Conservation (phyloP, 2,113 vertebrate genomes). For the Hucho hucho region DNA sequence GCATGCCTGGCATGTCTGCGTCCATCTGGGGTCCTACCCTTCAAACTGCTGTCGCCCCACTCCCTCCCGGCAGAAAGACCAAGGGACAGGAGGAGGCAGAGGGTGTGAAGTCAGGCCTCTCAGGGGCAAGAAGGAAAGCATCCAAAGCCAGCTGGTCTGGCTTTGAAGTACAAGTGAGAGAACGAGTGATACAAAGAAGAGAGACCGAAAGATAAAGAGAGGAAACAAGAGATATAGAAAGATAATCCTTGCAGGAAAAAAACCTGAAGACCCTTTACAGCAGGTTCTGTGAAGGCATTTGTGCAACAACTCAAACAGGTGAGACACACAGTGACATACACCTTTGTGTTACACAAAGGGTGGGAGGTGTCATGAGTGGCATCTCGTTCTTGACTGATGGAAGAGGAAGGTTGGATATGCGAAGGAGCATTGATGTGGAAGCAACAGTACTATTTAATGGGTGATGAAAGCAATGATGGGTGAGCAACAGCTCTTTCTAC, state of each 20-base stretch:
- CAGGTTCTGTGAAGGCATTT: slow-evolving; percentile 69
- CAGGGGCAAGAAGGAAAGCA: slow-evolving; percentile 69
- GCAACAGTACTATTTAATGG: not conserved
- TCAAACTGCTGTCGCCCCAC: slow-evolving; percentile 73
- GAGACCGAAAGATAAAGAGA: slow-evolving; percentile 29
- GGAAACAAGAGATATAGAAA: slow-evolving; percentile 43
- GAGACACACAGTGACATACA: slow-evolving; percentile 57
- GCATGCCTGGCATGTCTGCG: slow-evolving; percentile 63
- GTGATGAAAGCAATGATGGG: not conserved
- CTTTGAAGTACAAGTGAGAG: slow-evolving; percentile 67
- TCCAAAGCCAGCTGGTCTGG: slow-evolving; percentile 81
- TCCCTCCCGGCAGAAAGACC: slow-evolving; percentile 75
- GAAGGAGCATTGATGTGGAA: not conserved
- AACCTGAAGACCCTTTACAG: slow-evolving; percentile 51
- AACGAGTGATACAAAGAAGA: slow-evolving; percentile 36
- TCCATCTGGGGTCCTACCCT: slow-evolving; percentile 77
- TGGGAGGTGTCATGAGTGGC: not conserved
- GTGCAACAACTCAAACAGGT: slow-evolving; percentile 69
- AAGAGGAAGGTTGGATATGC: too few species aligned
- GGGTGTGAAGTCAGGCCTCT: slow-evolving; percentile 77
- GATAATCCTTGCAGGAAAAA: slow-evolving; percentile 28
- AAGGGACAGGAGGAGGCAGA: slow-evolving; percentile 70
- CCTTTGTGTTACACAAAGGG: slow-evolving; percentile 6
- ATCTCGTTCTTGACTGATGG: not conserved
- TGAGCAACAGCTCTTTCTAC: not conserved